These are phyloP conservation scores for Ceratosolen fusciceps DNA, from an alignment of 1,140 invertebrate genomes.

Conservation along the genomic window DNA sequence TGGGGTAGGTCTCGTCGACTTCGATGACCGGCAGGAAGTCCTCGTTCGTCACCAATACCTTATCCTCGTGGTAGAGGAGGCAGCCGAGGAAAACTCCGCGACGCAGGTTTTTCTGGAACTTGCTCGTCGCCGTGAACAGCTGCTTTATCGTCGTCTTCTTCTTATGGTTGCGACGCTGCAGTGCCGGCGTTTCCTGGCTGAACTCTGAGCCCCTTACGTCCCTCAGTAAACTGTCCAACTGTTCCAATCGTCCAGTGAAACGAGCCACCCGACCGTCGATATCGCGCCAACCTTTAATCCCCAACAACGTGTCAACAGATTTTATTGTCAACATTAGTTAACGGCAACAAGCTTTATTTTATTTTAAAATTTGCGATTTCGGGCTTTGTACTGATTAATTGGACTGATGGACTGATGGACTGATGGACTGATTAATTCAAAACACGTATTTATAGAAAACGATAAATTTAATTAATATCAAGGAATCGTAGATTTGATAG, in stretches of 20 bases:
- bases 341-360: too few species aligned
- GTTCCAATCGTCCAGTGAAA: conserved; percentile 79
- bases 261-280: conserved; percentile 79
- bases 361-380: too few species aligned
- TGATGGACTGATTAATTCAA: too few species aligned
- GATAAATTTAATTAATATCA: too few species aligned
- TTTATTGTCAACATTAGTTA: too few species aligned
- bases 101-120: conserved; percentile 94
- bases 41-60: conserved; percentile 94
- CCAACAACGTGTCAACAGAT: too few species aligned
- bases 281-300: conserved; percentile 81
- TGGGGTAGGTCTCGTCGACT: conserved; percentile 95
- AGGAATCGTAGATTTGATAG: too few species aligned
- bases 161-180: conserved; percentile 78
- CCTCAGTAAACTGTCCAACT: conserved; percentile 83
- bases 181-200: conserved; percentile 73
- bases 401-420: too few species aligned
- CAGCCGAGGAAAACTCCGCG: conserved; percentile 94
- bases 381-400: too few species aligned
- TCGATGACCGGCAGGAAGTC: conserved; percentile 96
- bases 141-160: conserved; percentile 95
- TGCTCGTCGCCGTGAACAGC: conserved; percentile 92
- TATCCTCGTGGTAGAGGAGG: conserved; percentile 94
- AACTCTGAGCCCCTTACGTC: conserved; percentile 78
- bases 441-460: too few species aligned